Conservation (phyloP, 1,140 invertebrate species). For the Piezodorus guildinii region DNA sequence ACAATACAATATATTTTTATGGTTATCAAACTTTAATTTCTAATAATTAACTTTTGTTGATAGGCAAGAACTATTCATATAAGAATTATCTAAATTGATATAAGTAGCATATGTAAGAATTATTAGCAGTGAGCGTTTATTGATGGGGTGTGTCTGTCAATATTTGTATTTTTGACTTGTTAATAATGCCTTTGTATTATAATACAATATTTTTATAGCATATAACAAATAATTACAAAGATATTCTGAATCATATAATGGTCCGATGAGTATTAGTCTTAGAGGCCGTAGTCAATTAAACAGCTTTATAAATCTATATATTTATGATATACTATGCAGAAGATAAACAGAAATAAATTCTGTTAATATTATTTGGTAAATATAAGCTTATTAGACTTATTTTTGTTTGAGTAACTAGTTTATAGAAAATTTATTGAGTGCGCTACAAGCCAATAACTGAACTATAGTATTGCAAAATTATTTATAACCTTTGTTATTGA, state of each 20-base stretch:
- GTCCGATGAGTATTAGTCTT: conserved; percentile 12
- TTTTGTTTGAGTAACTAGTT: too few relatives aligned
- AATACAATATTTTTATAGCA: conserved; percentile 22
- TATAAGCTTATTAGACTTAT: too few relatives aligned
- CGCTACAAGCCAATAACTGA: neutral
- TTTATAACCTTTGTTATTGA: neutral
- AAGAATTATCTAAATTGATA: too few relatives aligned
- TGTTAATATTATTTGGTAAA: too few relatives aligned
- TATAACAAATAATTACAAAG: conserved; percentile 16
- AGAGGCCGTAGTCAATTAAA: conserved; percentile 19
- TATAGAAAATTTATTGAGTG: neutral
- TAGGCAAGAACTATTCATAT: too few relatives aligned
- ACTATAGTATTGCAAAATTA: neutral
- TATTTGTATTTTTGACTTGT: conserved; percentile 12
- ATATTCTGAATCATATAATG: conserved; percentile 13
- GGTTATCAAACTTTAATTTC: too few relatives aligned
- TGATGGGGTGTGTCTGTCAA: neutral
- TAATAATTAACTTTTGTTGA: too few relatives aligned
- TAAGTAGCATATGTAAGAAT: too few relatives aligned
- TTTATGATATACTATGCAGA: neutral
- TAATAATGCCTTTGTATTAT: conserved; percentile 19
- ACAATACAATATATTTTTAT: too few relatives aligned
- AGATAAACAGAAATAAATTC: too few relatives aligned
- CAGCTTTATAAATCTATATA: conserved; percentile 16
- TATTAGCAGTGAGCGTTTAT: conserved; percentile 4